These are phyloP conservation scores for Caenorhabditis becei DNA, from an alignment of 2,888 invertebrate genomes.

Conservation along the genomic window DNA sequence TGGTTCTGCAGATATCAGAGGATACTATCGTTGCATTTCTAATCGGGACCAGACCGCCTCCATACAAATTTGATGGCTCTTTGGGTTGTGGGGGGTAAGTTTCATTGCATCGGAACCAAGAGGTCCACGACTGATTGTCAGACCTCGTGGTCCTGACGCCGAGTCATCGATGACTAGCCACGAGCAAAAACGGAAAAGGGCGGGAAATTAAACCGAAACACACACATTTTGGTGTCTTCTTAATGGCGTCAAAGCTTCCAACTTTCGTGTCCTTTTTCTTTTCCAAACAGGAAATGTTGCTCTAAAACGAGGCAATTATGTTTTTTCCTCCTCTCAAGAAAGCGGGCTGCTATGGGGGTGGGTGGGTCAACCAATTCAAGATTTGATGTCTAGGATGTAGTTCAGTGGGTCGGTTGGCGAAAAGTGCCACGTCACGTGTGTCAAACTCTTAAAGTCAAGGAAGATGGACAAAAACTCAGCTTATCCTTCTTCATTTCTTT, in stretches of 20 bases:
- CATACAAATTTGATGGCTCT: constrained; percentile 38
- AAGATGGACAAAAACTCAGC: constrained; percentile 19
- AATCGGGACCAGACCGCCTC: constrained; percentile 17
- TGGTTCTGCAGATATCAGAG: neutral
- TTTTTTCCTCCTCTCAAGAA: constrained; percentile 16
- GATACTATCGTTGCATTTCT: constrained; percentile 58
- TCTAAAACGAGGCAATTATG: constrained; percentile 53
- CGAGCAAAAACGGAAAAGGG: constrained; percentile 16
- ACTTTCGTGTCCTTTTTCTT: constrained; percentile 37
- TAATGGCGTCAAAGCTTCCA: constrained; percentile 46
- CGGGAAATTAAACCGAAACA: constrained; percentile 43
- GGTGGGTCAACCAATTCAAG: constrained; percentile 43
- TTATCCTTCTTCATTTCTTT: constrained; percentile 17
- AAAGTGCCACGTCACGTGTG: constrained; percentile 50
- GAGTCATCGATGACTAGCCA: constrained; percentile 3
- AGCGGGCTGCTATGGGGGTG: neutral
- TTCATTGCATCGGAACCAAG: constrained; percentile 14
- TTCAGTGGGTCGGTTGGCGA: neutral
- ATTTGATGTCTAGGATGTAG: constrained; percentile 34
- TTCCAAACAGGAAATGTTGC: constrained; percentile 55
- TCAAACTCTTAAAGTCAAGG: constrained; percentile 30
- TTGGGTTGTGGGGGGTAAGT: constrained; percentile 1
- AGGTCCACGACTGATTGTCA: constrained; percentile 21
- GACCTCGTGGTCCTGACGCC: neutral
- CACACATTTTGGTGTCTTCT: constrained; percentile 25